Conservation (phyloP, 2,888 invertebrate genomes). For the Lycia hirtaria region DNA sequence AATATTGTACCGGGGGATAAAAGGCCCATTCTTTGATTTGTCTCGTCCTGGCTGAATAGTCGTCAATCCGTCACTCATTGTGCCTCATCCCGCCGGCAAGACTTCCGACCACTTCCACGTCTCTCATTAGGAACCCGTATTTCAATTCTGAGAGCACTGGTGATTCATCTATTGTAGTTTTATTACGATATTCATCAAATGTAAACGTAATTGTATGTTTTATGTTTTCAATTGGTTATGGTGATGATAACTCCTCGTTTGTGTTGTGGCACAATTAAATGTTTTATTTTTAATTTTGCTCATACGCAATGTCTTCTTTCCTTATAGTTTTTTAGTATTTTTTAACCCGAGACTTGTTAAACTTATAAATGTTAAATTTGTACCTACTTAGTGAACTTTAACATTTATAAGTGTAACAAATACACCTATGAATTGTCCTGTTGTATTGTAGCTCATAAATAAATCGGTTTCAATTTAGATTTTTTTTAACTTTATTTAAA, state of each 20-base stretch:
- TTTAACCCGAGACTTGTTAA: too few species aligned
- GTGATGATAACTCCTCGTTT: not conserved
- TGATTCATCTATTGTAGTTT: slow-evolving; percentile 46
- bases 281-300: too few species aligned
- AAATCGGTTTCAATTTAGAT: too few species aligned
- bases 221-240: slow-evolving; percentile 20
- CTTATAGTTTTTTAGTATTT: too few species aligned
- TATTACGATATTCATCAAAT: slow-evolving; percentile 38
- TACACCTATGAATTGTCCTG: too few species aligned
- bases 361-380: too few species aligned
- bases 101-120: slow-evolving; percentile 49
- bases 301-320: too few species aligned
- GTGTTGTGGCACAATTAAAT: not conserved
- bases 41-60: slow-evolving; percentile 59
- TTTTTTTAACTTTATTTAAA: too few species aligned
- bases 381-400: too few species aligned
- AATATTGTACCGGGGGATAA: slow-evolving; percentile 26
- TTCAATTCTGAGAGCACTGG: slow-evolving; percentile 38
- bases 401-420: too few species aligned
- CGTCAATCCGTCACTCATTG: slow-evolving; percentile 63
- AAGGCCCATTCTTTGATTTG: slow-evolving; percentile 29
- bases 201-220: slow-evolving; percentile 33
- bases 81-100: slow-evolving; percentile 41
- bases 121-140: slow-evolving; percentile 50
- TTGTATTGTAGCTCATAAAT: too few species aligned